A percentile compares a stretch with the other conserved stretches of the same genome.
Conservation (phyloP, 2,797 vertebrate genomes). For the Gadopsis marmoratus region DNA sequence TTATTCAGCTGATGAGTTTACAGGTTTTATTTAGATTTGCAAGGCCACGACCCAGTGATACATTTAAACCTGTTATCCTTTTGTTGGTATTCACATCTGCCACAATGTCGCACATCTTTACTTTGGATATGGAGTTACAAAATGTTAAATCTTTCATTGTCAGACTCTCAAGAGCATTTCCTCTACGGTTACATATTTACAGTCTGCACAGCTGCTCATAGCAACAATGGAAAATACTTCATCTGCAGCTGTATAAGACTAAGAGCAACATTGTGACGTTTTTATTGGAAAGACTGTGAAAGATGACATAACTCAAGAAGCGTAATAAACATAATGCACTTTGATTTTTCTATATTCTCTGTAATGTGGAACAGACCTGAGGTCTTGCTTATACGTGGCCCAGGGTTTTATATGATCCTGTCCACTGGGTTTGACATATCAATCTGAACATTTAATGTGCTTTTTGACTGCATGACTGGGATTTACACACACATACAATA, state of each 20-base stretch:
- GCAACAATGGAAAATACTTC: conserved; percentile 50
- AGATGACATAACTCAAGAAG: conserved; percentile 69
- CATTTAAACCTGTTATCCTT: conserved; percentile 27
- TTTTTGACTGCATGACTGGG: conserved; percentile 53
- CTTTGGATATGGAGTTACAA: conserved; percentile 14
- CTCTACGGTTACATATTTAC: conserved; percentile 34
- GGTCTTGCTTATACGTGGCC: conserved; percentile 40
- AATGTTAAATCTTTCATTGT: conserved; percentile 33
- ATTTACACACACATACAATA: conserved; percentile 49
- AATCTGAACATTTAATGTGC: conserved; percentile 60
- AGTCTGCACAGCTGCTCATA: conserved; percentile 33
- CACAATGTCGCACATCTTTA: conserved; percentile 15
- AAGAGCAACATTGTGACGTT: conserved; percentile 68
- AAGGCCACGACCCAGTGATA: conserved; percentile 11
- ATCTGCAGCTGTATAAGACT: conserved; percentile 40
- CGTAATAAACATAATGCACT: conserved; percentile 71
- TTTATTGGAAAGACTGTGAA: conserved; percentile 69
- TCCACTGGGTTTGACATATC: conserved; percentile 59
- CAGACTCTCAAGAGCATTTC: conserved; percentile 35
- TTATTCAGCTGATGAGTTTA: conserved; percentile 20
- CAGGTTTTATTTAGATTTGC: conserved; percentile 19
- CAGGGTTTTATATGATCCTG: conserved; percentile 47
- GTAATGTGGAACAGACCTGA: conserved; percentile 53
- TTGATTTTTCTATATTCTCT: conserved; percentile 69
- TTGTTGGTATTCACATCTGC: conserved; percentile 7